phyloP scores from a whole-genome alignment of 2,113 vertebrate species.

The Deroptyus accipitrinus region DNA sequence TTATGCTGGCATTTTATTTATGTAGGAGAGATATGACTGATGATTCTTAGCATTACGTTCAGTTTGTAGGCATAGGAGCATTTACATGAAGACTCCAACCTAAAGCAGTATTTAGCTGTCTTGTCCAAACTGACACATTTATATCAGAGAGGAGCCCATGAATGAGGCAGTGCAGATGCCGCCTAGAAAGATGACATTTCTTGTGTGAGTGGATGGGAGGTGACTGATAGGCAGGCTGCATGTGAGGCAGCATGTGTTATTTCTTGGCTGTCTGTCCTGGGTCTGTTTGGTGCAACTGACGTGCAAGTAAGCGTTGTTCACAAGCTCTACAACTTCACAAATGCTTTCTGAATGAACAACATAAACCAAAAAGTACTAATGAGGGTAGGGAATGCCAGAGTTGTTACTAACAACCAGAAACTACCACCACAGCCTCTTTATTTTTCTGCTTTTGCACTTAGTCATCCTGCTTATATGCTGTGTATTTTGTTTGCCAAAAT shows the following conservation, averaged over 20 bases:
- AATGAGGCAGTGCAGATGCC: background rate
- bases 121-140: background rate
- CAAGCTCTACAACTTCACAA: background rate
- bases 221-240: accelerated
- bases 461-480: background rate
- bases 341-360: background rate
- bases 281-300: background rate
- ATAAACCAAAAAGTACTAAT: background rate
- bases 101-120: background rate
- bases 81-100: background rate
- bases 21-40: background rate
- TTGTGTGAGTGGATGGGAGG: background rate
- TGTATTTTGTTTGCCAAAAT: background rate
- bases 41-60: background rate
- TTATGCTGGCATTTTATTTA: background rate
- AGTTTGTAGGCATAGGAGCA: background rate
- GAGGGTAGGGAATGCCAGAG: background rate
- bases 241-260: background rate
- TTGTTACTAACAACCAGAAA: background rate
- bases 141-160: accelerated
- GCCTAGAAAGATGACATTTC: background rate
- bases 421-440: background rate
- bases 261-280: background rate
- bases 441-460: background rate
- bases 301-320: background rate